Evolutionary conservation across 2,797 vertebrate species (phyloP).

Genomic region (Carcharodon carcharias): DNA sequence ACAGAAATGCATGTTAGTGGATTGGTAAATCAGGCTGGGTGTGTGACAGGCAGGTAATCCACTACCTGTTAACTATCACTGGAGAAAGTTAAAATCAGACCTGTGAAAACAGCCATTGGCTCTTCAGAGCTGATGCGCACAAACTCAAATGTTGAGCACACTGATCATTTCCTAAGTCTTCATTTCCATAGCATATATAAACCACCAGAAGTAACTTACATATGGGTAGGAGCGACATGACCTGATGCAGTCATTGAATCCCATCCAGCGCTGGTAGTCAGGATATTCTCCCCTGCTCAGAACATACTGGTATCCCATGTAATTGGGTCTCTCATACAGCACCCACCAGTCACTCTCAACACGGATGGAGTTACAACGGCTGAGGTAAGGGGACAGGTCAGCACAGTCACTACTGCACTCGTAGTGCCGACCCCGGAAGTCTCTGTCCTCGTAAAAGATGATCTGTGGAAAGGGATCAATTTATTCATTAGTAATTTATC

Average conservation of each 20-base stretch:
- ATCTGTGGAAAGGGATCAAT: not conserved
- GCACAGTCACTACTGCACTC: constrained; percentile 25
- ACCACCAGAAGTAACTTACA: too few relatives aligned
- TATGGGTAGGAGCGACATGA: too few relatives aligned
- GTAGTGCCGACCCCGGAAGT: constrained; percentile 34
- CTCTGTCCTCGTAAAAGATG: constrained; percentile 32
- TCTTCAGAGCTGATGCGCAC: not conserved
- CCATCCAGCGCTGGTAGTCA: too few relatives aligned
- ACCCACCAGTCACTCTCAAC: too few relatives aligned
- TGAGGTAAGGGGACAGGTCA: constrained; percentile 22
- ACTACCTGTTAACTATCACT: not conserved
- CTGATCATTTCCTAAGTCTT: not conserved
- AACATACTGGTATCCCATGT: too few relatives aligned
- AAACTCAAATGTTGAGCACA: not conserved
- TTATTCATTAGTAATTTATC: not conserved
- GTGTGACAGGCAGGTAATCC: not conserved
- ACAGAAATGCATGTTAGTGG: too few relatives aligned
- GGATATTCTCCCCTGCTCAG: too few relatives aligned
- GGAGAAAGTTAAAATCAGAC: not conserved
- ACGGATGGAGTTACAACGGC: not conserved
- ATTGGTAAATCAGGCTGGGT: not conserved
- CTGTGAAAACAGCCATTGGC: not conserved
- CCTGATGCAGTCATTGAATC: too few relatives aligned
- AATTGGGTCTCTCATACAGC: too few relatives aligned
- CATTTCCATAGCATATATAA: not conserved